phyloP scores from a whole-genome alignment of 1,140 invertebrate species.

The Zophobas atratus region DNA sequence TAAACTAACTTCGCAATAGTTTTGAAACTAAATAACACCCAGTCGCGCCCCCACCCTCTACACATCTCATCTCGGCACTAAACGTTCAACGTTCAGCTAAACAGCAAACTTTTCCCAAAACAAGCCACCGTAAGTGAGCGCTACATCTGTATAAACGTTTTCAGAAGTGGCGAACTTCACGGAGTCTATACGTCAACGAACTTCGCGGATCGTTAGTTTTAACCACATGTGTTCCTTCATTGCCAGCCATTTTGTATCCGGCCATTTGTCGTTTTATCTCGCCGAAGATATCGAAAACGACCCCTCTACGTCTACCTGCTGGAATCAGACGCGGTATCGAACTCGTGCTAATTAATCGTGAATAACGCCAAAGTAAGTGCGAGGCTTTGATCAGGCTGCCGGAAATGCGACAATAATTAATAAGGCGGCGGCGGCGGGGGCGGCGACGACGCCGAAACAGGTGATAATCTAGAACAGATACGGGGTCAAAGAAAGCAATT shows the following conservation, averaged over 20 bases:
- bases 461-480: too few relatives aligned
- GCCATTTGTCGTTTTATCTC: neutral
- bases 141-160: neutral
- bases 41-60: too few relatives aligned
- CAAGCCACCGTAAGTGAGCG: too few relatives aligned
- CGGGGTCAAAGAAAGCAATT: neutral
- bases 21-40: too few relatives aligned
- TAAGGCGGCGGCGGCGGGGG: neutral
- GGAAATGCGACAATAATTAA: conserved; percentile 27
- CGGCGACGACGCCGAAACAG: too few relatives aligned
- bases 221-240: neutral
- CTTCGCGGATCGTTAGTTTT: neutral
- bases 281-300: neutral
- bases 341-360: conserved; percentile 17
- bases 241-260: neutral
- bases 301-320: neutral
- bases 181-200: neutral
- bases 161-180: neutral
- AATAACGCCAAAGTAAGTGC: conserved; percentile 25
- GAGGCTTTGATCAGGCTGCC: conserved; percentile 25
- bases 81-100: too few relatives aligned
- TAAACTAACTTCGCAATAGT: too few relatives aligned
- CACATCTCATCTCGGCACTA: too few relatives aligned
- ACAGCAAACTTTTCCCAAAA: too few relatives aligned
- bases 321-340: conserved; percentile 14